Conservation (phyloP, 2,888 invertebrate genomes). For the Nezara viridula region DNA sequence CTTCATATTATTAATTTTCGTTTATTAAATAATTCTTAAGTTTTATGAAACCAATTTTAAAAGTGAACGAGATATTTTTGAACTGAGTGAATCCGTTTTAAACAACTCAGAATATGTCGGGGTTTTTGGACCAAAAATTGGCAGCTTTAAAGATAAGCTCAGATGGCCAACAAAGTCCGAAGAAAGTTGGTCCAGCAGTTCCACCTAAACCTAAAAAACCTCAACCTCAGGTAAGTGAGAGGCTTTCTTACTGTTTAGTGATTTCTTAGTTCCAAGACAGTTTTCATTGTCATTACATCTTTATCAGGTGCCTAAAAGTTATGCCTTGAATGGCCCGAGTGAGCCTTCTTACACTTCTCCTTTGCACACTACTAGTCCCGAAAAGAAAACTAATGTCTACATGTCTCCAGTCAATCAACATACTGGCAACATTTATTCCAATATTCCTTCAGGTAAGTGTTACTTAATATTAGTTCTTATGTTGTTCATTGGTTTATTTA, state of each 20-base stretch:
- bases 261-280: neutral
- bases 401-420: constrained; percentile 35
- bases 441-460: constrained; percentile 65
- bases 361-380: constrained; percentile 70
- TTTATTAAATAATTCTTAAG: neutral
- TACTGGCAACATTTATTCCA: constrained; percentile 69
- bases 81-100: neutral
- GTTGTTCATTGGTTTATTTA: neutral
- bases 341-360: constrained; percentile 84
- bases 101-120: constrained; percentile 60
- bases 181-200: constrained; percentile 83
- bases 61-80: neutral
- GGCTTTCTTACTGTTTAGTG: neutral
- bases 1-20: neutral
- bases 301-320: constrained; percentile 81
- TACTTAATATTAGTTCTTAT: neutral
- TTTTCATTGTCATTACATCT: neutral
- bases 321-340: constrained; percentile 77
- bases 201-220: constrained; percentile 84
- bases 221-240: constrained; percentile 72
- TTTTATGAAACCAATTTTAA: neutral
- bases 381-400: constrained; percentile 67
- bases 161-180: constrained; percentile 66
- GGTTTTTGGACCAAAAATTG: constrained; percentile 65
- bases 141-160: constrained; percentile 65